A percentile compares a stretch with the other conserved stretches of the same genome.
Conservation (phyloP, 2,797 vertebrate genomes). For the Anomalospiza imberbis region DNA sequence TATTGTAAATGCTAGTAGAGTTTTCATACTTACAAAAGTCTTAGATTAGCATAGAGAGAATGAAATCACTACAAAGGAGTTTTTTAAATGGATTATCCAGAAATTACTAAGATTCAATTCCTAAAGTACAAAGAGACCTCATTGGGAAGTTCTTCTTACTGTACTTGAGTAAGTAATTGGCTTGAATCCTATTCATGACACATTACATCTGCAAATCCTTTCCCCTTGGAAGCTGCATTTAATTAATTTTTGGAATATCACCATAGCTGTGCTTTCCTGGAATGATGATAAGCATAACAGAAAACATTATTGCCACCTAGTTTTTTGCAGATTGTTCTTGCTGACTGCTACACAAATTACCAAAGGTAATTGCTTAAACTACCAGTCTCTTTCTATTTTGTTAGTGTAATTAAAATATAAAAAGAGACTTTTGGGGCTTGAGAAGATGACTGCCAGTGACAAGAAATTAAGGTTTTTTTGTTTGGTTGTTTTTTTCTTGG, state of each 20-base stretch:
- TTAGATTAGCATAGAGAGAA: not conserved
- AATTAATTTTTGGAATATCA: not conserved
- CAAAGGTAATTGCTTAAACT: not conserved
- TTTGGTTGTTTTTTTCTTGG: not conserved
- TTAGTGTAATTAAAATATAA: not conserved
- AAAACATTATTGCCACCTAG: not conserved
- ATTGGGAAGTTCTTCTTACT: not conserved
- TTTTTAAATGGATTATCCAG: not conserved
- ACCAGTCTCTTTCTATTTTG: not conserved
- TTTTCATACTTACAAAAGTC: not conserved
- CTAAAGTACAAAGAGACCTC: not conserved
- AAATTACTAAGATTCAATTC: not conserved
- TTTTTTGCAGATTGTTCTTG: not conserved
- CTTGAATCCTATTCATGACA: not conserved
- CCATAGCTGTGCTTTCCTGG: not conserved
- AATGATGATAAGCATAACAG: not conserved
- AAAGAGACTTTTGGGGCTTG: not conserved
- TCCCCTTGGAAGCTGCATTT: not conserved
- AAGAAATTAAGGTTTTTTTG: not conserved
- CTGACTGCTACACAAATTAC: not conserved
- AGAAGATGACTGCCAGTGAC: not conserved
- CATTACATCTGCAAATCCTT: not conserved
- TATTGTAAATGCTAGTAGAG: not conserved
- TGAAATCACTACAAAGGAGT: not conserved
- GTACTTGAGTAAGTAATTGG: not conserved